These are phyloP conservation scores for Drosophila jambulina DNA, from an alignment of 1,140 invertebrate species.

Conservation along the genomic window DNA sequence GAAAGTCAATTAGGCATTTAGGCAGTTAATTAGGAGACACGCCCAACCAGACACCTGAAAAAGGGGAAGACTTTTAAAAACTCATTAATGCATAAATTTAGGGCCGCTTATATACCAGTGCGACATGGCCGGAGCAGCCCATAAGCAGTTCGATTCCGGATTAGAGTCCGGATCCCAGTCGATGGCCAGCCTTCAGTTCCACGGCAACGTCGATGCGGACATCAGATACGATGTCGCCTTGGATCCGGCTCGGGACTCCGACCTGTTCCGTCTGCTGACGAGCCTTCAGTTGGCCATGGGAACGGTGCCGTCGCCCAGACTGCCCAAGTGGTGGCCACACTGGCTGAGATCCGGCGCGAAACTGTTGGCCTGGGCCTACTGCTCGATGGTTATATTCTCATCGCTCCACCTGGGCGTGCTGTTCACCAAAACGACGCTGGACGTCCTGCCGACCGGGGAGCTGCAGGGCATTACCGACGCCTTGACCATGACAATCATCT, in stretches of 20 bases:
- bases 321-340: slow-evolving; percentile 35
- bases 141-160: slow-evolving; percentile 40
- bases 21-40: slow-evolving; percentile 42
- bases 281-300: slow-evolving; percentile 39
- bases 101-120: slow-evolving; percentile 55
- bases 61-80: slow-evolving; percentile 73
- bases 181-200: slow-evolving; percentile 67
- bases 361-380: slow-evolving; percentile 15
- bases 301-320: slow-evolving; percentile 32
- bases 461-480: slow-evolving; percentile 76
- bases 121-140: background rate
- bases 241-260: slow-evolving; percentile 39
- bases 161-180: background rate
- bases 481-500: slow-evolving; percentile 76
- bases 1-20: slow-evolving; percentile 63
- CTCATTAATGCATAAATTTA: slow-evolving; percentile 81
- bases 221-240: slow-evolving; percentile 35
- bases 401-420: slow-evolving; percentile 64
- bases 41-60: slow-evolving; percentile 31
- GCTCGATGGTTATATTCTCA: slow-evolving; percentile 39
- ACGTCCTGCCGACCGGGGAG: slow-evolving; percentile 62
- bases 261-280: slow-evolving; percentile 51
- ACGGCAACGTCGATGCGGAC: slow-evolving; percentile 56
- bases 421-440: slow-evolving; percentile 67
- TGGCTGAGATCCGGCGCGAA: slow-evolving; percentile 18